These are phyloP conservation scores for Dendrocopos noguchii DNA, from an alignment of 2,113 vertebrate genomes.

Conservation along the genomic window DNA sequence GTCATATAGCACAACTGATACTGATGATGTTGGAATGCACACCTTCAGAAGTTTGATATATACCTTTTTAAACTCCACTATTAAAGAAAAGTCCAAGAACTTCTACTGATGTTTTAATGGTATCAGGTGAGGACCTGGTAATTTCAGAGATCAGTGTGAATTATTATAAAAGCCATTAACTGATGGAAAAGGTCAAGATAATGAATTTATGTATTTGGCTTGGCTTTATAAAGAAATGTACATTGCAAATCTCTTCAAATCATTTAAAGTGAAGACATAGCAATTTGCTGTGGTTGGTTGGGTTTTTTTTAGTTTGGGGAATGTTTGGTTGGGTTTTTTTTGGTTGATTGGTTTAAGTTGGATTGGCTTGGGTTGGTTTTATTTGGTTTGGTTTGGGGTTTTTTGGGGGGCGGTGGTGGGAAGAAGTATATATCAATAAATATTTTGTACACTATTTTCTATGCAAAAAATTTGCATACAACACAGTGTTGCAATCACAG, in stretches of 20 bases:
- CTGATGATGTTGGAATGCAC: constrained; percentile 1
- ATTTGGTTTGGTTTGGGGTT: too few relatives aligned
- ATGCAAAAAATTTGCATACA: not conserved
- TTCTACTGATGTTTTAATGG: not conserved
- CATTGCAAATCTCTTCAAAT: not conserved
- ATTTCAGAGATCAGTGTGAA: not conserved
- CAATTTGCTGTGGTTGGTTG: not conserved
- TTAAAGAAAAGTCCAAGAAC: not conserved
- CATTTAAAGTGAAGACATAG: not conserved
- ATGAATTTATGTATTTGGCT: not conserved
- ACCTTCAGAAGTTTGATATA: not conserved
- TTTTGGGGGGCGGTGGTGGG: too few relatives aligned
- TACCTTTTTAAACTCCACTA: not conserved
- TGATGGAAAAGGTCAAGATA: not conserved
- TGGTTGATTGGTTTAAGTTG: too few relatives aligned
- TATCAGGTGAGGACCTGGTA: not conserved
- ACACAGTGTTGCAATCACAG: not conserved
- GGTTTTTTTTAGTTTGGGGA: not conserved
- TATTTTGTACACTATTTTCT: not conserved
- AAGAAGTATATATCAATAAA: not conserved
- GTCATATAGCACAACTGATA: constrained; percentile 22
- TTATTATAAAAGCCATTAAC: not conserved
- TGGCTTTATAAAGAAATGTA: not conserved
- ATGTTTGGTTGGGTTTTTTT: too few relatives aligned
- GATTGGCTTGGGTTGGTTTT: too few relatives aligned